Percentiles rank a stretch among this genome's conserved stretches.
These are phyloP conservation scores for Vandiemenella viatica DNA, from an alignment of 2,888 invertebrate genomes.

Conservation along the genomic window DNA sequence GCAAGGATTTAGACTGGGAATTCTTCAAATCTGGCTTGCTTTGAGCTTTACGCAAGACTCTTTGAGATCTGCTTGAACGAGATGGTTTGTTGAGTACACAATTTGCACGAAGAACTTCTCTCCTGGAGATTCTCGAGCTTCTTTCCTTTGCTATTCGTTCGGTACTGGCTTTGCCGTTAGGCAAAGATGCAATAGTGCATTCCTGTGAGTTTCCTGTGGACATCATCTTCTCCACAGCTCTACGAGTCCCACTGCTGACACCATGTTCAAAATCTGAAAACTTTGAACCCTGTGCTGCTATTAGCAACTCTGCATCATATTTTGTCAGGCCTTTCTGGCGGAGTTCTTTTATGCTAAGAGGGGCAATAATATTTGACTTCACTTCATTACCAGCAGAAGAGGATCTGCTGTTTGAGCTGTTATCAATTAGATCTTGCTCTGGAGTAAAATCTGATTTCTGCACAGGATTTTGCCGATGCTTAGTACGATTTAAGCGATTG, in stretches of 20 bases:
- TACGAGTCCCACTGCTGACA: constrained; percentile 7
- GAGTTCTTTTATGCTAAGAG: constrained; percentile 71
- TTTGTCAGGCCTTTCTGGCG: constrained; percentile 73
- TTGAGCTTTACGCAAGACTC: not conserved
- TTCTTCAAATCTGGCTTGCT: not conserved
- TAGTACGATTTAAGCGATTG: constrained; percentile 78
- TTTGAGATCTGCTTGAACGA: too few relatives aligned
- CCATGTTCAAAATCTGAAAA: constrained; percentile 42
- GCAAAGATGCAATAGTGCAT: not conserved
- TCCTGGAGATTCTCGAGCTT: constrained; percentile 17
- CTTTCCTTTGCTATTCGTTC: constrained; percentile 7
- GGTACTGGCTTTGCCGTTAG: not conserved
- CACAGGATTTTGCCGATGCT: constrained; percentile 35
- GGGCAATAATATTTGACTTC: constrained; percentile 39
- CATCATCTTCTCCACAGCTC: constrained; percentile 10
- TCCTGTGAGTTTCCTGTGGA: constrained; percentile 2
- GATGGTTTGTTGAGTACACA: not conserved
- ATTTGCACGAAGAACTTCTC: not conserved
- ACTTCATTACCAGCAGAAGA: constrained; percentile 17
- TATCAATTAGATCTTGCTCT: constrained; percentile 9
- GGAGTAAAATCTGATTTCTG: constrained; percentile 8
- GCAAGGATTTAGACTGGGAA: not conserved
- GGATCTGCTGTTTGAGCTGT: constrained; percentile 12
- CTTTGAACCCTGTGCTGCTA: constrained; percentile 66
- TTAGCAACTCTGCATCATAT: constrained; percentile 74